Evolutionary conservation across 1,140 invertebrate genomes (phyloP), one percentile per base, ranked within the genome.

Genomic region (Seison nebaliae): DNA sequence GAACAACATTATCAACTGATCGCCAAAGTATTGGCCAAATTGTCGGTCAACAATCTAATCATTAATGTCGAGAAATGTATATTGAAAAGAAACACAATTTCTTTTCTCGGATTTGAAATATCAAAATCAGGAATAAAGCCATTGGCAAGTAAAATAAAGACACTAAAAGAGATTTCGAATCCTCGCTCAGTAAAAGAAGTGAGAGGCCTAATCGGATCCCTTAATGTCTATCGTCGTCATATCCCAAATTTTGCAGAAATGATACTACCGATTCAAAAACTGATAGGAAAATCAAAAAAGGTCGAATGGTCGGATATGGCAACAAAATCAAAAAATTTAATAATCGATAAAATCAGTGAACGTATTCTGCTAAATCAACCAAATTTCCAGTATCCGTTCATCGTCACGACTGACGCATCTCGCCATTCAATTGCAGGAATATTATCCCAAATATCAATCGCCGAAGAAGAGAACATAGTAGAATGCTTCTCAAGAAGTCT

Each of bases 361-460:
- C 26, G 33, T 12, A 28, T 44, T 5, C 9, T 36, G 15, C n/a
- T n/a, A n/a, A 15, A 18, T 0, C 20, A 38, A 14, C 28, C 41
- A 33, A 1, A 32, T 9, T 15, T n/a, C 16, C n/a, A 39, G 5
- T 17, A 21, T 8, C 16, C 11, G 3, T 39, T 39, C 19, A 39
- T 39, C 12, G 9, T 39, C 12, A 35, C 36, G 14, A 43, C 34
- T n/a, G 37, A 39, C 22, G 37, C 36, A n/a, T n/a, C n/a, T n/a
- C n/a, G n/a, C n/a, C n/a, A n/a, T n/a, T n/a, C n/a, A n/a, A n/a
- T n/a, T n/a, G n/a, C n/a, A n/a, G n/a, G n/a, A n/a, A n/a, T n/a
- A n/a, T n/a, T n/a, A n/a, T n/a, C n/a, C n/a, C n/a, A n/a, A n/a
- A n/a, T n/a, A n/a, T n/a, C n/a, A n/a, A n/a, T n/a, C n/a, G n/a